Percentiles rank a stretch among this genome's conserved stretches.
phyloP scores from a whole-genome alignment of 2,113 vertebrate species.

The Sebastes schlegelii region DNA sequence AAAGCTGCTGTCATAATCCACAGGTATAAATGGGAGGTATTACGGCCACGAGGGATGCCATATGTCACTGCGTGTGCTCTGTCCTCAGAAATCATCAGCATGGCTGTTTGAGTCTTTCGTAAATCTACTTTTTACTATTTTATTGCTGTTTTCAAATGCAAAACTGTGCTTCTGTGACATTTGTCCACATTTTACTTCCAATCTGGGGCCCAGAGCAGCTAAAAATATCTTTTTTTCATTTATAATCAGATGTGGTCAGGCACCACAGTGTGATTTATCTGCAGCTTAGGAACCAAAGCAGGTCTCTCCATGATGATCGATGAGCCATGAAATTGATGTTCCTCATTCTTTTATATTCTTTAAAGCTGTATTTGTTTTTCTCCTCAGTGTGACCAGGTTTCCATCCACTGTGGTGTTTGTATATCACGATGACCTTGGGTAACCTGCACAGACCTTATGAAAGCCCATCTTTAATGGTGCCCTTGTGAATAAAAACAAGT shows the following conservation, averaged over 20 bases:
- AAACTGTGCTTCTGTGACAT: not conserved
- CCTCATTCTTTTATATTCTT: constrained; percentile 22
- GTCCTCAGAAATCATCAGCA: constrained; percentile 3
- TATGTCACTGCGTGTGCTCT: constrained; percentile 51
- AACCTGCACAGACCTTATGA: not conserved
- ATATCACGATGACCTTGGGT: constrained; percentile 15
- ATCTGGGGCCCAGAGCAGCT: not conserved
- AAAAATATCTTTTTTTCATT: not conserved
- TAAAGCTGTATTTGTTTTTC: constrained; percentile 28
- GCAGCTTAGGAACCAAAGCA: constrained; percentile 42
- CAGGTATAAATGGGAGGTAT: constrained; percentile 44
- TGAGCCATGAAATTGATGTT: constrained; percentile 44
- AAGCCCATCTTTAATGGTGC: not conserved
- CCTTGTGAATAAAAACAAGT: not conserved
- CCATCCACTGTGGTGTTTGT: constrained; percentile 1
- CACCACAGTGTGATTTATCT: constrained; percentile 26
- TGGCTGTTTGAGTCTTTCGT: not conserved
- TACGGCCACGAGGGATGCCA: constrained; percentile 44
- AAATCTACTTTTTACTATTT: not conserved
- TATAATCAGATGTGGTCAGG: constrained; percentile 16
- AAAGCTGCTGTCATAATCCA: constrained; percentile 70
- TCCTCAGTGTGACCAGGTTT: not conserved
- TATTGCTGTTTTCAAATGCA: not conserved
- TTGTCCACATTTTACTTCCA: not conserved
- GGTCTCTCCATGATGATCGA: constrained; percentile 31